A percentile compares a stretch with the other conserved stretches of the same genome.
phyloP scores from a whole-genome alignment of 2,113 vertebrate species.

The Ondatra zibethicus region DNA sequence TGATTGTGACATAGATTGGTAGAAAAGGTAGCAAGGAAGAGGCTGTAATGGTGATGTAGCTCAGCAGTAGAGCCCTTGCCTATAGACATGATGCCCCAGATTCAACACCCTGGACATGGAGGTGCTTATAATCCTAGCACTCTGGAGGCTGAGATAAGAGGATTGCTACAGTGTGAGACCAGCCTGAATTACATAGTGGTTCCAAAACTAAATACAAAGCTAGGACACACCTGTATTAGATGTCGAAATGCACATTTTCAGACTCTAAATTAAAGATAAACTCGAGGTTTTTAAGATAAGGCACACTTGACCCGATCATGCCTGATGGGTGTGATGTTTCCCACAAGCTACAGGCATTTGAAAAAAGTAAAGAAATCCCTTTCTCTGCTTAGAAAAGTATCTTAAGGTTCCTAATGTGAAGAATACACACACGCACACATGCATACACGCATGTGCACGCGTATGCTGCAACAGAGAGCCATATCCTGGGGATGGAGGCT shows the following conservation, averaged over 20 bases:
- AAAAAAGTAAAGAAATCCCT: background rate
- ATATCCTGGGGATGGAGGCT: background rate
- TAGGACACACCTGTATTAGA: background rate
- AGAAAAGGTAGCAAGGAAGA: background rate
- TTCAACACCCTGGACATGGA: background rate
- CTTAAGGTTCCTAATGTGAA: background rate
- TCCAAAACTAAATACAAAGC: background rate
- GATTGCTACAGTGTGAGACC: background rate
- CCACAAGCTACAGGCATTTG: background rate
- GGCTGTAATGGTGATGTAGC: background rate
- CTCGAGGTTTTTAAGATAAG: conserved; percentile 15
- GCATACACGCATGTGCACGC: background rate
- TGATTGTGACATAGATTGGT: background rate
- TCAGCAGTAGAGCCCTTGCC: background rate
- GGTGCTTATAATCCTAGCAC: background rate
- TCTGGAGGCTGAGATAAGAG: background rate
- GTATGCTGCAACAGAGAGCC: background rate
- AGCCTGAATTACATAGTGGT: background rate
- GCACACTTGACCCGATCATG: background rate
- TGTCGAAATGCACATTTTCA: background rate
- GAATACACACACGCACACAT: background rate
- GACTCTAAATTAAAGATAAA: conserved; percentile 19
- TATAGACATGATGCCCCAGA: background rate
- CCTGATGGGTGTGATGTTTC: background rate
- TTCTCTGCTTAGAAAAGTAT: background rate